These are phyloP conservation scores for Ophiodon elongatus DNA, from an alignment of 2,113 vertebrate species.

Conservation along the genomic window DNA sequence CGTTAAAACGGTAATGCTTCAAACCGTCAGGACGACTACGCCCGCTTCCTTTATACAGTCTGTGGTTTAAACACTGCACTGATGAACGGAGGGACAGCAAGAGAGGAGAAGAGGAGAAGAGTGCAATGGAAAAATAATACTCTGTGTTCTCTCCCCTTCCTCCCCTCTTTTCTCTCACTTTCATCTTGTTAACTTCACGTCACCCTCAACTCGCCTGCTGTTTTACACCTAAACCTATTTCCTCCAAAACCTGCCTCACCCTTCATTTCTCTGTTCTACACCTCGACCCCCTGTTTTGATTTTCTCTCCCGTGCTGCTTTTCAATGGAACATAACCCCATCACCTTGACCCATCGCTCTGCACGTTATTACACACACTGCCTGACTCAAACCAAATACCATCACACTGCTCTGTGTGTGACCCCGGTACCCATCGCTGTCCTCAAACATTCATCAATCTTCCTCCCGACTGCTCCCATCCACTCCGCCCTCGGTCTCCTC, in stretches of 20 bases:
- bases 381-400: slow-evolving; percentile 7
- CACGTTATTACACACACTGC: background rate
- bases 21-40: no score
- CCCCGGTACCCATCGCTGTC: background rate
- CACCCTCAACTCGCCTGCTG: background rate
- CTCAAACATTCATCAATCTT: background rate
- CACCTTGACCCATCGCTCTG: background rate
- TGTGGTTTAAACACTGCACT: background rate
- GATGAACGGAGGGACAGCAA: background rate
- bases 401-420: background rate
- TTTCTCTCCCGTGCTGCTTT: slow-evolving; percentile 5
- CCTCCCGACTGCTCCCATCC: background rate
- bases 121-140: background rate
- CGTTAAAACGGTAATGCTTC: no score
- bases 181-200: slow-evolving; percentile 7
- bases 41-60: no score
- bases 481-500: background rate
- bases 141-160: background rate
- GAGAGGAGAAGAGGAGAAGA: background rate
- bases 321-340: background rate
- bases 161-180: slow-evolving; percentile 1
- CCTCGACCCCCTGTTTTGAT: slow-evolving; percentile 10
- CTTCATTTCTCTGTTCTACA: background rate
- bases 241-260: background rate
- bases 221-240: slow-evolving; percentile 24